These are phyloP conservation scores for Tillus elongatus DNA, from an alignment of 2,888 invertebrate species.

Conservation along the genomic window DNA sequence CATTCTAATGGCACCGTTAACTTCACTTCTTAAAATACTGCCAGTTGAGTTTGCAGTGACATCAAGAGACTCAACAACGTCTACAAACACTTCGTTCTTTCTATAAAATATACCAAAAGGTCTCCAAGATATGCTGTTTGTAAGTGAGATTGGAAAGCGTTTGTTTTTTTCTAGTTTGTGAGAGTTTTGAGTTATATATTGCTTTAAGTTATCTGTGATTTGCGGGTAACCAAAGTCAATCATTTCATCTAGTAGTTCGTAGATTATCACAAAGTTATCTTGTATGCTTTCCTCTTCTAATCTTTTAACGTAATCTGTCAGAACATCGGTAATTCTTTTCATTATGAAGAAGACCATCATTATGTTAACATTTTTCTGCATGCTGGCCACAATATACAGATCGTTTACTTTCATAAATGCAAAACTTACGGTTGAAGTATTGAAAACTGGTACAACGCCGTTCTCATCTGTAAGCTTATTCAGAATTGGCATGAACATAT, in stretches of 20 bases:
- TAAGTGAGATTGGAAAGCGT: slow-evolving; percentile 80
- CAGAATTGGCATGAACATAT: slow-evolving; percentile 87
- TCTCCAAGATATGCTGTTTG: slow-evolving; percentile 93
- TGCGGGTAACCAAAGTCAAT: slow-evolving; percentile 94
- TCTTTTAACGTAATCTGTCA: slow-evolving; percentile 91
- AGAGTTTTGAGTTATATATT: slow-evolving; percentile 91
- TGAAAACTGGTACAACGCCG: slow-evolving; percentile 72
- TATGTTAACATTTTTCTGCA: slow-evolving; percentile 88
- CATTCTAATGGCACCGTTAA: slow-evolving; percentile 93
- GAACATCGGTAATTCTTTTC: slow-evolving; percentile 83
- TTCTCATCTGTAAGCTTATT: slow-evolving; percentile 93
- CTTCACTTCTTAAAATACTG: slow-evolving; percentile 85
- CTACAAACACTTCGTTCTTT: slow-evolving; percentile 93
- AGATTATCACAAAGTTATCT: slow-evolving; percentile 97
- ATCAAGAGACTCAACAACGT: slow-evolving; percentile 93
- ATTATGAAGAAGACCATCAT: slow-evolving; percentile 84
- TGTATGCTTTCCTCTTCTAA: slow-evolving; percentile 90
- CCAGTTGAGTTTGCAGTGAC: slow-evolving; percentile 86
- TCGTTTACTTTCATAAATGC: slow-evolving; percentile 92
- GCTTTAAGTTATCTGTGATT: slow-evolving; percentile 87
- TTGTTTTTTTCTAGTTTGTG: slow-evolving; percentile 76
- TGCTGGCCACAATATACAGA: slow-evolving; percentile 81
- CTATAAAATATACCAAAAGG: slow-evolving; percentile 92
- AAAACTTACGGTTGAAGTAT: slow-evolving; percentile 76
- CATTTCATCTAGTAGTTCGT: slow-evolving; percentile 85